phyloP scores from a whole-genome alignment of 2,888 invertebrate genomes.

The Choreutis nemorana region DNA sequence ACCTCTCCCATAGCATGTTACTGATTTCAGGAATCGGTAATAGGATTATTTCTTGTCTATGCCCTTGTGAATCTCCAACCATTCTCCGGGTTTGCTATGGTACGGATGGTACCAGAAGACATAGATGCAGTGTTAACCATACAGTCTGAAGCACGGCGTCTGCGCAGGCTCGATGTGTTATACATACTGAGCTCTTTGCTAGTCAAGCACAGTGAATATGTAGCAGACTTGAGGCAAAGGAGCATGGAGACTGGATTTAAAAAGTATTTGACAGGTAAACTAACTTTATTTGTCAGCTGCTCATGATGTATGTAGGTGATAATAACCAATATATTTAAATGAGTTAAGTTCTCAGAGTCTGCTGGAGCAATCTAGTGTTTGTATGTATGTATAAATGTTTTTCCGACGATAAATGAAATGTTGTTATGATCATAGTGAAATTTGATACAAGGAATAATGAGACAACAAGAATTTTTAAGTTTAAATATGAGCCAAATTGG shows the following conservation, averaged over 20 bases:
- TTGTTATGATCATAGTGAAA: background rate
- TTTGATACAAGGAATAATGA: too few species aligned
- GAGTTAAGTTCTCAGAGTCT: too few species aligned
- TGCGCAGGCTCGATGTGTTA: slow-evolving; percentile 32
- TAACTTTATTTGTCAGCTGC: background rate
- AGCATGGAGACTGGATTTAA: slow-evolving; percentile 32
- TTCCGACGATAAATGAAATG: too few species aligned
- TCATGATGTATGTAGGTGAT: background rate
- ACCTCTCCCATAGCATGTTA: too few species aligned
- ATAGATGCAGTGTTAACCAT: slow-evolving; percentile 24
- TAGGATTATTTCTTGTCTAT: slow-evolving; percentile 43
- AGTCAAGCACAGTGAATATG: slow-evolving; percentile 28
- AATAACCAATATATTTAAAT: background rate
- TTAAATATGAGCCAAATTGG: slow-evolving; percentile 17
- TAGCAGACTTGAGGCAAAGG: slow-evolving; percentile 26
- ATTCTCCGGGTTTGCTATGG: slow-evolving; percentile 25
- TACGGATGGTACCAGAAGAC: slow-evolving; percentile 34
- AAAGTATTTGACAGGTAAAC: slow-evolving; percentile 44
- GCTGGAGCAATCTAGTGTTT: too few species aligned
- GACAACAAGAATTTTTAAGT: background rate
- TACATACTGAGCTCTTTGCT: slow-evolving; percentile 36
- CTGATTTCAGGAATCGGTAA: slow-evolving; percentile 31
- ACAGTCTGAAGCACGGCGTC: slow-evolving; percentile 25
- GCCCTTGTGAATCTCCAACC: slow-evolving; percentile 38
- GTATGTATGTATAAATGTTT: too few species aligned